A percentile compares a stretch with the other conserved stretches of the same genome.
Conservation (phyloP, 2,797 vertebrate genomes). For the Acrossocheilus wenchowensis region DNA sequence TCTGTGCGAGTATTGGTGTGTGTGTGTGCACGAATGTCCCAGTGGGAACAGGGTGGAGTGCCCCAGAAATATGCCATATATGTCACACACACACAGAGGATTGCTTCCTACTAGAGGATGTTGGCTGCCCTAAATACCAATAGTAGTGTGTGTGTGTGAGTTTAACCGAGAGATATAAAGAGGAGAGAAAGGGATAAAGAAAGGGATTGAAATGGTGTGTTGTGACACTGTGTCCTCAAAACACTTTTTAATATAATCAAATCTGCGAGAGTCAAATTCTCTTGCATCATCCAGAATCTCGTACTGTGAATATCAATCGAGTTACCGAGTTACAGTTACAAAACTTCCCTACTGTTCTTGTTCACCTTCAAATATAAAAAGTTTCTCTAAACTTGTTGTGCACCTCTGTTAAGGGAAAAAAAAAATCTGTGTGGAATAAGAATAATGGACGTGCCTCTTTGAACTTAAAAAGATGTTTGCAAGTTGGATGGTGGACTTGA, state of each 20-base stretch:
- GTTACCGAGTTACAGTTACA: background rate
- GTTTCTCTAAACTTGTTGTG: background rate
- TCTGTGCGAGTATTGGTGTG: background rate
- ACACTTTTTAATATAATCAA: conserved; percentile 42
- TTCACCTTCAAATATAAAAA: conserved; percentile 32
- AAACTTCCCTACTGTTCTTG: background rate
- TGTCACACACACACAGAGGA: conserved; percentile 39
- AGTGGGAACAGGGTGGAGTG: conserved; percentile 35
- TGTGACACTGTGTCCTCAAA: conserved; percentile 35
- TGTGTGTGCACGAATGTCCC: background rate
- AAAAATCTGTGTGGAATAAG: background rate
- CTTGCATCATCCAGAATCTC: background rate
- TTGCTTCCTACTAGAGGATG: conserved; percentile 49
- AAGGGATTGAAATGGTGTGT: conserved; percentile 14
- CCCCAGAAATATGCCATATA: conserved; percentile 53
- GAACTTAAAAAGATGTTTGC: background rate
- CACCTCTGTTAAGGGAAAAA: background rate
- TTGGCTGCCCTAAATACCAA: conserved; percentile 54
- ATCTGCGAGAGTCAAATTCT: conserved; percentile 21
- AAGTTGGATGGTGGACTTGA: background rate
- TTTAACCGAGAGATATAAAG: conserved; percentile 28
- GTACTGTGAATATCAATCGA: conserved; percentile 13
- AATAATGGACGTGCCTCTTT: background rate
- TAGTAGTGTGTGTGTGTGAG: conserved; percentile 6
- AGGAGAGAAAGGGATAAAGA: conserved; percentile 28